Evolutionary conservation across 2,797 vertebrate genomes (phyloP), one percentile per base, ranked within the genome.

Genomic region (Notolabrus celidotus): DNA sequence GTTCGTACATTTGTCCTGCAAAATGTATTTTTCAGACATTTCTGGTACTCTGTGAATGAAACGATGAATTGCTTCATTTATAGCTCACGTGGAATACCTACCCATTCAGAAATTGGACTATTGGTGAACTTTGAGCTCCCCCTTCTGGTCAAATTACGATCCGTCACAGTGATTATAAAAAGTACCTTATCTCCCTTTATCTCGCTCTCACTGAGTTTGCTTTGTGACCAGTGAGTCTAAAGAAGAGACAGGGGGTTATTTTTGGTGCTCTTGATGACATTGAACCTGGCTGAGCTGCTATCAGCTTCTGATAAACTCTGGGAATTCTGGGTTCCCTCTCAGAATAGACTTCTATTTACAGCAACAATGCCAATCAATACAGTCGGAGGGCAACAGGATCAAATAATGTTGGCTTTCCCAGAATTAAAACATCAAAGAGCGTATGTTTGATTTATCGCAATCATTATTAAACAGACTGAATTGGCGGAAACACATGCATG

Each of bases 331-430:
- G 71, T 68, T 82, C 50, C 33, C 51, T 54, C 85, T 74, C 38
- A 73, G 76, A 89, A 89, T 84, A 86, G 84, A 84, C 66, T 59
- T 78, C 81, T 86, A 67, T 81, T 73, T 74, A 81, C 69, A 74
- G 79, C n/a, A 45, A 31, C 0, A 3, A 10, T 42, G 39, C 36
- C 10, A 23, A 84, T 90, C 85, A 66, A 87, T 87, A 73, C 16
- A 36, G 63, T 31, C 5, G 5, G 49, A 46, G 46, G 47, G 17
- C 33, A 39, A 72, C 71, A 43, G 19, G 15, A 41, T 51, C 5
- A n/a, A 27, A 53, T 33, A 73, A n/a, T 2, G 16, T 34, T 33
- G 23, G 15, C 29, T 65, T 85, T 85, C 51, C 23, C 67, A 41
- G 61, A 75, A 75, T 22, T 14, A 43, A 47, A 53, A 59, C 3